Base-by-base conservation (phyloP, 2,113 vertebrate species). In the Phaetusa simplex region DNA sequence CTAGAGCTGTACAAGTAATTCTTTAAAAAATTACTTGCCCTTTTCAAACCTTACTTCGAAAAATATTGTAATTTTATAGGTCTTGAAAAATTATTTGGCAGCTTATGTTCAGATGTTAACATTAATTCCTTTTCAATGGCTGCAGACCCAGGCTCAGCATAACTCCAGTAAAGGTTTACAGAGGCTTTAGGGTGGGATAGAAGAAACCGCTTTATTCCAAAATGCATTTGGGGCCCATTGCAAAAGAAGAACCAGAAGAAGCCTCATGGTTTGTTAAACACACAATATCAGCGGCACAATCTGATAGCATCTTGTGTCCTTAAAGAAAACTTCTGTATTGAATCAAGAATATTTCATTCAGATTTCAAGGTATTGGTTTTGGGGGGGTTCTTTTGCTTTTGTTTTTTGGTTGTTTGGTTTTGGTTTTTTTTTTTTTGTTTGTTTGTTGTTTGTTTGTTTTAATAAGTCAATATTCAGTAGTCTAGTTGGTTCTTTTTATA, bases 11-110 rank as follows among this genome's bases (percentile, higher is more conserved):
- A 59, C 8, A 74, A 84, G 24, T 66, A 74, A 65, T 70, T 67
- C 13, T 23, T 62, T 79, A 50, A 81, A 66, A 20, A 45, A 36
- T 71, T 73, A 24, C 7, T 42, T 79, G 6, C 32, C 13, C n/a
- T 87, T 90, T 94, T 69, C 38, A 85, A 72, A 67, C 27, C 6
- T 77, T 81, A 38, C 22, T 93, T 29, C 24, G 76, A 87, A 93
- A 95, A 67, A n/a, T 38, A 53, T 13, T 59, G 14, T n/a, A n/a
- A 72, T 24, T 62, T 82, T 47, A 24, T 50, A 18, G 9, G 5
- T 65, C 22, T 67, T 64, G 38, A 93, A 91, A 93, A 93, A 52
- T 55, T 72, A 67, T 85, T 94, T 64, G 15, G 9, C 43, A 82
- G 20, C 8, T 74, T 79, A 32, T 45, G 4, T 83, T 81, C 18